phyloP scores from a whole-genome alignment of 2,888 invertebrate genomes.

The Agrochola circellaris region DNA sequence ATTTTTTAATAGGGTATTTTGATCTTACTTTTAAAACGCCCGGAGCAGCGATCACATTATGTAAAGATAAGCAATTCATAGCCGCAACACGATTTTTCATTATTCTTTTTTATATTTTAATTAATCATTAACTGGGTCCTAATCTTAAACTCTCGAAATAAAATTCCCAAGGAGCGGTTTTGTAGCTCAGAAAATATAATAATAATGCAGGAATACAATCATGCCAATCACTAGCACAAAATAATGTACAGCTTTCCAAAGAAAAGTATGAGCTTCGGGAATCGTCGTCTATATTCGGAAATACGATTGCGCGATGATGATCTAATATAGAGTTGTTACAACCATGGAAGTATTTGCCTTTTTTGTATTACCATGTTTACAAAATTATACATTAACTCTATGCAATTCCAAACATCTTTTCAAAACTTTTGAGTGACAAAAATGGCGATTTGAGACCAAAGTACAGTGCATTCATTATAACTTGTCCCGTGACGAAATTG shows the following conservation, averaged over 20 bases:
- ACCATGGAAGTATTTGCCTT: background rate
- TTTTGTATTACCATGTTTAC: background rate
- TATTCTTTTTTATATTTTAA: background rate
- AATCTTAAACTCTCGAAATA: background rate
- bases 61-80: conserved; percentile 10
- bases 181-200: background rate
- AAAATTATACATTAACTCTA: background rate
- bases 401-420: background rate
- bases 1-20: no score
- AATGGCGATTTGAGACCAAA: background rate
- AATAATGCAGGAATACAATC: background rate
- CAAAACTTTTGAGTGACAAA: background rate
- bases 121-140: background rate
- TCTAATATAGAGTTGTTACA: background rate
- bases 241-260: background rate
- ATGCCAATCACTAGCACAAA: background rate
- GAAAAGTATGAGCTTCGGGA: background rate
- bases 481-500: no score
- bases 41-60: no score
- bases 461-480: no score
- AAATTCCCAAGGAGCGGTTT: background rate
- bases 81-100: background rate
- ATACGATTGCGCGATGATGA: background rate
- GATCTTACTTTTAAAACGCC: background rate
- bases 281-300: background rate